phyloP scores from a whole-genome alignment of 2,888 invertebrate genomes.

The Carterocephalus palaemon region DNA sequence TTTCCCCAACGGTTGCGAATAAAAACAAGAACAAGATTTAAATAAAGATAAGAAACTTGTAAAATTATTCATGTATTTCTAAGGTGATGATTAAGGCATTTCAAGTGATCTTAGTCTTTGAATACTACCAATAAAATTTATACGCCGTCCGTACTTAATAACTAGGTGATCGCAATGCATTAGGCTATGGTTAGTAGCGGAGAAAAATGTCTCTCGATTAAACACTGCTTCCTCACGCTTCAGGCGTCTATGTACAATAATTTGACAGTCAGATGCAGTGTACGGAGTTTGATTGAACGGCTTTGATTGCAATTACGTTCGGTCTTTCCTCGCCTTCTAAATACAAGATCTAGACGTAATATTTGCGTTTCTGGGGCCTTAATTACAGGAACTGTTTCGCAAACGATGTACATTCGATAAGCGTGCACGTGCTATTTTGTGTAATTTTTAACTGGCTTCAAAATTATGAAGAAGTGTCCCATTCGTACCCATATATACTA shows the following conservation, averaged over 20 bases:
- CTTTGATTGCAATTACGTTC: conserved; percentile 12
- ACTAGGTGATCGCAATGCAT: conserved; percentile 4
- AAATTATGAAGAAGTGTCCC: too few relatives aligned
- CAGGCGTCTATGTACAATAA: conserved; percentile 38
- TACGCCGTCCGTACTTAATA: conserved; percentile 10
- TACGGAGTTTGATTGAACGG: conserved; percentile 14
- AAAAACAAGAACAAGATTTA: too few relatives aligned
- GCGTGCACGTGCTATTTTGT: too few relatives aligned
- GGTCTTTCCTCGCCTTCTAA: conserved; percentile 7
- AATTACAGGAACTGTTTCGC: conserved; percentile 6
- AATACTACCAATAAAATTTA: conserved; percentile 13
- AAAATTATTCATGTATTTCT: conserved; percentile 1
- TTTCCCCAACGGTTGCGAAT: too few relatives aligned
- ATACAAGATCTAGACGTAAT: conserved; percentile 7
- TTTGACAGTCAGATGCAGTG: conserved; percentile 31
- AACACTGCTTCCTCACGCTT: conserved; percentile 39
- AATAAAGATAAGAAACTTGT: too few relatives aligned
- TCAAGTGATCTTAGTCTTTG: conserved; percentile 8
- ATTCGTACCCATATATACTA: too few relatives aligned
- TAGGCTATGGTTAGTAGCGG: conserved; percentile 5
- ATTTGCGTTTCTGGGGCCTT: conserved; percentile 3
- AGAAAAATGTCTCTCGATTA: conserved; percentile 47
- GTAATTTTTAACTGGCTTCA: too few relatives aligned
- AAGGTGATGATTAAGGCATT: conserved; percentile 8
- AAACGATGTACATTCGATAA: background rate